Evolutionary conservation across 2,888 invertebrate species (phyloP).

Genomic region (Lottia gigantea): DNA sequence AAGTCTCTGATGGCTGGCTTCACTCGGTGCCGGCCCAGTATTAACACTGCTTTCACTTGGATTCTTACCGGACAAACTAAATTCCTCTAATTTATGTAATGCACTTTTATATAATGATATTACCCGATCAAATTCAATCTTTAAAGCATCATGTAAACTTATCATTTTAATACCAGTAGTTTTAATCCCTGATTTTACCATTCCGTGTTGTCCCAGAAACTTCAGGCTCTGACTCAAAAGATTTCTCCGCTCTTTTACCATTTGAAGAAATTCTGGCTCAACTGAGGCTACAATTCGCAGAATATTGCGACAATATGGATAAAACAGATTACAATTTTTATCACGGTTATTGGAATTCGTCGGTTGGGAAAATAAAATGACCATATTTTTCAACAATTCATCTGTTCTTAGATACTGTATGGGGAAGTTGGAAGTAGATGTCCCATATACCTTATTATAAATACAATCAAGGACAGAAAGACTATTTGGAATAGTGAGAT

Average conservation of each 20-base stretch:
- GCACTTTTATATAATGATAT: constrained; percentile 89
- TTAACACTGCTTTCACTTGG: constrained; percentile 60
- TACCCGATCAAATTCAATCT: constrained; percentile 82
- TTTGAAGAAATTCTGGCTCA: constrained; percentile 74
- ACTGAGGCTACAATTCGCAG: constrained; percentile 69
- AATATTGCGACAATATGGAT: constrained; percentile 51
- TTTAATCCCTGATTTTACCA: constrained; percentile 72
- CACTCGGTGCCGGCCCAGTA: constrained; percentile 78
- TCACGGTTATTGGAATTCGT: constrained; percentile 18
- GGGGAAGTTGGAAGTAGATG: constrained; percentile 66
- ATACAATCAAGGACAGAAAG: constrained; percentile 87
- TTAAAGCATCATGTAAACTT: constrained; percentile 84
- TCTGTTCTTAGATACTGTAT: constrained; percentile 74
- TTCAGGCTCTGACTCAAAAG: constrained; percentile 87
- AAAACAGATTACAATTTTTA: constrained; percentile 49
- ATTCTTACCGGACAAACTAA: constrained; percentile 63
- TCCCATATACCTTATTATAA: constrained; percentile 72
- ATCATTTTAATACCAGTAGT: constrained; percentile 72
- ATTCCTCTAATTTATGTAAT: constrained; percentile 82
- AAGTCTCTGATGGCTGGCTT: constrained; percentile 89
- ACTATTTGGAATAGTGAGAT: constrained; percentile 90
- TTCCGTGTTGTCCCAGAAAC: constrained; percentile 86
- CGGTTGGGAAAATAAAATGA: constrained; percentile 76
- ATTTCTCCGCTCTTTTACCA: constrained; percentile 77
- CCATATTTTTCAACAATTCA: constrained; percentile 86